Evolutionary conservation across 2,113 vertebrate genomes (phyloP), one percentile per base, ranked within the genome.

Genomic region (Chlorodrepanis virens): DNA sequence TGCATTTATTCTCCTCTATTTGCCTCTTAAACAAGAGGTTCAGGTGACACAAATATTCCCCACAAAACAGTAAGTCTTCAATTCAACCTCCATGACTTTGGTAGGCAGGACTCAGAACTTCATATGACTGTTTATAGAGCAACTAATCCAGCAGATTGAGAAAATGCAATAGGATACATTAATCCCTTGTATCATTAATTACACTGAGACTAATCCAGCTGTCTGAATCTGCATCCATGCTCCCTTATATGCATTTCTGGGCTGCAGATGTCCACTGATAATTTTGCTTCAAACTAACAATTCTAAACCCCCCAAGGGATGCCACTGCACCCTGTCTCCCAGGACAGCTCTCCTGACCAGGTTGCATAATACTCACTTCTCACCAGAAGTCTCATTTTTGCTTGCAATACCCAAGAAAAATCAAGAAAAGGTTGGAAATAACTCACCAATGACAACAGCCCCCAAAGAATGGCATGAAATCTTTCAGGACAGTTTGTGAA

Each of bases 111-210:
- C 56, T 56, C 49, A 68, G 60, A 53, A 44, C 20, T 37, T 44
- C 0, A 0, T 21, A 27, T 2, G 1, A 57, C 22, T 40, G 35
- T 37, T 56, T 56, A 47, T 31, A 85, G 33, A 76, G 37, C 44
- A 79, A 69, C 42, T 75, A 7, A 47, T 28, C 19, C 3, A 53
- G 12, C 39, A 83, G 40, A 54, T 4, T 2, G 12, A 70, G 49
- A 76, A 91, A 92, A 60, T 29, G 31, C 57, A 82, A 37, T 1
- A 84, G 76, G 17, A 63, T 18, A 70, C 20, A 3, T 50, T 50
- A 71, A 79, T 53, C n/a, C 40, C 59, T 31, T 44, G 40, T 37
- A 61, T 40, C 81, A 78, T 71, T 78, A 89, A 90, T 52, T 90
- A 67, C 4, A 79, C 13, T 40, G 37, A 68, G 39, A 29, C 27